Base-by-base conservation (phyloP, 2,113 vertebrate genomes). In the Chrysochloris asiatica region DNA sequence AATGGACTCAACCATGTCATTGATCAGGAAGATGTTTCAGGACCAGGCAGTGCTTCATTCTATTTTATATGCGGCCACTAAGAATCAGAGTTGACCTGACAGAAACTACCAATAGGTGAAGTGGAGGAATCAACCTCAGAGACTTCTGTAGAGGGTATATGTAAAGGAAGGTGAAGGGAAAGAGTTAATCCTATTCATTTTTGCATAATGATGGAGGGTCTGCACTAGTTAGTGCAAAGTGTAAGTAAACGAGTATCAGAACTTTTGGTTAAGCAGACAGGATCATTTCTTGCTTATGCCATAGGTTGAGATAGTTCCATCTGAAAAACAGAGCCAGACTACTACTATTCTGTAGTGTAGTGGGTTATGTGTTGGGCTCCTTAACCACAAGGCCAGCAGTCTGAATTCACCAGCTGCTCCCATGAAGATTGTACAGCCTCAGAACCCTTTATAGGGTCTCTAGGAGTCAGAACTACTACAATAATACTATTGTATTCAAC, bases 271-370 rank as follows among this genome's bases (percentile, higher is more conserved):
- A 50, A 50, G 48, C 10, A n/a, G n/a, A 36, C 3, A 10, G 59
- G 59, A 50, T 33, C 1, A 2, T 13, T 67, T 28, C 19, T 33
- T 71, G 30, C 28, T 19, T 13, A 5, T 6, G 38, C 36, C 14
- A 2, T 1, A 71, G 86, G 30, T 11, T 38, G 54, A 43, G 4
- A 8, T 0, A 4, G 9, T 30, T 36, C 50, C 19, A 0, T 1
- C 6, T 3, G 30, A 52, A n/a, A 69, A 24, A 59, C 3, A 41
- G n/a, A 61, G 26, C 22, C n/a, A n/a, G 2, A 2, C 0, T 6
- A 0, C 6, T 0, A 1, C 17, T 10, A 6, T 26, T 33, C 17
- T 19, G n/a, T n/a, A n/a, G n/a, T n/a, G n/a, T n/a, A n/a, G n/a
- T n/a, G n/a, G n/a, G n/a, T n/a, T n/a, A n/a, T n/a, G n/a, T n/a